Evolutionary conservation across 2,888 invertebrate genomes (phyloP).

Genomic region (Phyto melanocephala): DNA sequence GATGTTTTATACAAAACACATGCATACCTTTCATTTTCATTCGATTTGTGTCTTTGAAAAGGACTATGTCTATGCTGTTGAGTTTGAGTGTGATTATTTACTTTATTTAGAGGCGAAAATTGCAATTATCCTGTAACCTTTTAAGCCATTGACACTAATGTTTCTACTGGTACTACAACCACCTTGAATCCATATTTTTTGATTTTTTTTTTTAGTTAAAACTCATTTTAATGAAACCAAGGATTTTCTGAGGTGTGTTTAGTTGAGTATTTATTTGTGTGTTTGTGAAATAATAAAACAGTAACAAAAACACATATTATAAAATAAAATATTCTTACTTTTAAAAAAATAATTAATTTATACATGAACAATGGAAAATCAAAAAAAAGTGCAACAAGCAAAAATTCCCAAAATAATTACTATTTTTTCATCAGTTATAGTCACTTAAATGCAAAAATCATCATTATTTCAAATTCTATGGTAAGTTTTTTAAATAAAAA

Average conservation of each 20-base stretch:
- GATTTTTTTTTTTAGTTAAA: too few relatives aligned
- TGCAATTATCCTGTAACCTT: conserved; percentile 40
- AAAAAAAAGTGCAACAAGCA: too few relatives aligned
- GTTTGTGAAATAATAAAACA: background rate
- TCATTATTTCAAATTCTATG: too few relatives aligned
- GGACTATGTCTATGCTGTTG: conserved; percentile 51
- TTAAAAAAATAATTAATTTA: too few relatives aligned
- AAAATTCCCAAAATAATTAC: too few relatives aligned
- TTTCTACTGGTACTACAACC: background rate
- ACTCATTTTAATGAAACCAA: conserved; percentile 34
- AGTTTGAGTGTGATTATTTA: conserved; percentile 9
- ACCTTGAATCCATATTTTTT: too few relatives aligned
- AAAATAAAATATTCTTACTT: conserved; percentile 7
- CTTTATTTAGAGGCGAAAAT: conserved; percentile 33
- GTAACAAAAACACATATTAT: conserved; percentile 11
- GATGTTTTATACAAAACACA: too few relatives aligned
- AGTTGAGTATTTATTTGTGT: background rate
- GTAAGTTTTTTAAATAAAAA: too few relatives aligned
- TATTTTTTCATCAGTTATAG: too few relatives aligned
- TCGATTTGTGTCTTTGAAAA: conserved; percentile 44
- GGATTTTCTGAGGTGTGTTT: conserved; percentile 46
- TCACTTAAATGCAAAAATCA: too few relatives aligned
- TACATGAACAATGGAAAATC: too few relatives aligned
- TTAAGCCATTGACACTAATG: background rate
- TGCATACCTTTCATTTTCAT: background rate